Conservation (phyloP, 2,888 invertebrate genomes). For the Drosophila recens region DNA sequence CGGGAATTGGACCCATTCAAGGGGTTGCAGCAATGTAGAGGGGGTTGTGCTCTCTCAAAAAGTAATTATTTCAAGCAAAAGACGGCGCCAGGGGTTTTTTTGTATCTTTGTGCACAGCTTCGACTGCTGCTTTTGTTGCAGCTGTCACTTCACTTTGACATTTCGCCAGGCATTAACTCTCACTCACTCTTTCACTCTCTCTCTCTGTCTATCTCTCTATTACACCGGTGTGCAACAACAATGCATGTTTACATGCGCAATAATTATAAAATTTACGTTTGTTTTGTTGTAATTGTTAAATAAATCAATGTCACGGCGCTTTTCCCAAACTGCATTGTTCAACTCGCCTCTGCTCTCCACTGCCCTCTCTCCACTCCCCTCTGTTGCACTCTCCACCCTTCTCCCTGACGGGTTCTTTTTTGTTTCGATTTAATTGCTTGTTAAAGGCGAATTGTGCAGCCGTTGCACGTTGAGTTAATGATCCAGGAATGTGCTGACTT, state of each 20-base stretch:
- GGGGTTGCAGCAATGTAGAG: constrained; percentile 38
- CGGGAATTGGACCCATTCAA: constrained; percentile 12
- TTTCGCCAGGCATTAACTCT: constrained; percentile 64
- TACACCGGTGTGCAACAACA: constrained; percentile 18
- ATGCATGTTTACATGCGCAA: constrained; percentile 76
- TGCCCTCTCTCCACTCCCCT: constrained; percentile 1
- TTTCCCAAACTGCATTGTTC: constrained; percentile 60
- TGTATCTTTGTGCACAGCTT: constrained; percentile 44
- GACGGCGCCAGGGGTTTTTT: constrained; percentile 68
- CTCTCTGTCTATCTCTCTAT: background rate
- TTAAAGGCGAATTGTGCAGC: constrained; percentile 79
- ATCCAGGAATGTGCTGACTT: constrained; percentile 79
- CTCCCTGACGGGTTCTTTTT: constrained; percentile 43
- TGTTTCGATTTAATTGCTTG: constrained; percentile 82
- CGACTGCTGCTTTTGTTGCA: constrained; percentile 61
- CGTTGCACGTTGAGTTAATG: constrained; percentile 73
- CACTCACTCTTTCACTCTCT: background rate
- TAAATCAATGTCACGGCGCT: constrained; percentile 76
- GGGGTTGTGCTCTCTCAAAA: constrained; percentile 65
- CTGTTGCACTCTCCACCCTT: constrained; percentile 5
- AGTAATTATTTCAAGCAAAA: constrained; percentile 81
- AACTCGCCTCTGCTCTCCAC: constrained; percentile 1
- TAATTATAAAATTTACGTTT: constrained; percentile 81
- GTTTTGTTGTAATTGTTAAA: constrained; percentile 77
- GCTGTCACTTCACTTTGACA: constrained; percentile 76